These are phyloP conservation scores for Alviniconcha strummeri DNA, from an alignment of 2,888 invertebrate genomes.

Conservation along the genomic window DNA sequence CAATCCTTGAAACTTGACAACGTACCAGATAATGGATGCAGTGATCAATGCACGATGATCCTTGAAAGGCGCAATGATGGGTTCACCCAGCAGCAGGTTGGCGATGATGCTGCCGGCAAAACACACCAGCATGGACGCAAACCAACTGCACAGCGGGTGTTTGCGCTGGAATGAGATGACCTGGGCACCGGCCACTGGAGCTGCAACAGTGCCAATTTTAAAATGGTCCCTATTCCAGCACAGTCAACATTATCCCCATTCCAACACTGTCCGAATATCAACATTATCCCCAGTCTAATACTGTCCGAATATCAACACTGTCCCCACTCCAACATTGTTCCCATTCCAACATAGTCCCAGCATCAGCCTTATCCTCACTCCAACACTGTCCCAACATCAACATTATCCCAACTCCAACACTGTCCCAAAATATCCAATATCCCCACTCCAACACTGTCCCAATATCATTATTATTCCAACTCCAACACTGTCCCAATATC, in stretches of 20 bases:
- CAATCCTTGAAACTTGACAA: slow-evolving; percentile 85
- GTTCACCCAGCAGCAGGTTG: slow-evolving; percentile 96
- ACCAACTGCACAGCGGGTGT: slow-evolving; percentile 97
- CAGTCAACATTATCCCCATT: too few species aligned
- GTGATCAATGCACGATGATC: slow-evolving; percentile 94
- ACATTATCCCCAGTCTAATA: too few species aligned
- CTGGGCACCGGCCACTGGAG: slow-evolving; percentile 23
- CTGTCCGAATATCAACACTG: too few species aligned
- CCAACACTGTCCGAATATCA: too few species aligned
- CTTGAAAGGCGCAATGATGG: slow-evolving; percentile 94
- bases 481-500: too few species aligned
- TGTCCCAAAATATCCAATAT: neutral
- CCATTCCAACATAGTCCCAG: too few species aligned
- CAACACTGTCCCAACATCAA: neutral
- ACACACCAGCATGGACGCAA: slow-evolving; percentile 97
- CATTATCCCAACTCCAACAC: neutral
- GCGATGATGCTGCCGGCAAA: slow-evolving; percentile 98
- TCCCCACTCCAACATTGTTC: too few species aligned
- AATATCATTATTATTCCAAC: too few species aligned
- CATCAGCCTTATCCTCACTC: neutral
- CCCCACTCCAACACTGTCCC: neutral
- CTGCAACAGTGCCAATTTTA: neutral
- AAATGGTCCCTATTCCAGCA: neutral
- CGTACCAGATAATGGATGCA: slow-evolving; percentile 93
- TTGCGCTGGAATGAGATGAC: slow-evolving; percentile 93